Evolutionary conservation across 2,888 invertebrate genomes (phyloP).

Genomic region (Synergus itoensis): DNA sequence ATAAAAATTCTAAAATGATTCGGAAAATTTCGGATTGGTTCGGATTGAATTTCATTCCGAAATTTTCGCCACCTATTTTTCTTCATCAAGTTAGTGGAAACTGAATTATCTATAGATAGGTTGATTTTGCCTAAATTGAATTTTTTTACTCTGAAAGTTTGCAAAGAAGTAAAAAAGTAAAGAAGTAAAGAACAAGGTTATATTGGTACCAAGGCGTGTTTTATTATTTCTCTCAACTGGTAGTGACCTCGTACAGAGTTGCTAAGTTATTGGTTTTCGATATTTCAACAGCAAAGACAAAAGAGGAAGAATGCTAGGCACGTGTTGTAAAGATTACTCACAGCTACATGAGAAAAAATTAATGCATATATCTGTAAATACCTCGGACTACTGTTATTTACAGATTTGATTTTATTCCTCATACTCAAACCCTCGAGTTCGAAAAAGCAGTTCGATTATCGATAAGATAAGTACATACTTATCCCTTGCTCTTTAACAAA

Average conservation of each 20-base stretch:
- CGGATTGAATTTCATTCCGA: too few relatives aligned
- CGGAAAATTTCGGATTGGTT: too few relatives aligned
- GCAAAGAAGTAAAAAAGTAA: neutral
- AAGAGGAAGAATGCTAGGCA: slow-evolving; percentile 23
- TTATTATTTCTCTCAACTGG: slow-evolving; percentile 41
- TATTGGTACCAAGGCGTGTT: slow-evolving; percentile 30
- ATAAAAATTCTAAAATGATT: too few relatives aligned
- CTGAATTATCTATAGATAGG: too few relatives aligned
- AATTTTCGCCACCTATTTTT: too few relatives aligned
- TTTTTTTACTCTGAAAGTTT: neutral
- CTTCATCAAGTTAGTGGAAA: too few relatives aligned
- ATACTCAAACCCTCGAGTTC: neutral
- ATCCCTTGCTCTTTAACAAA: neutral
- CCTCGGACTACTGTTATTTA: neutral
- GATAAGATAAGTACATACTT: slow-evolving; percentile 9
- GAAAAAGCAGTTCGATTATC: neutral
- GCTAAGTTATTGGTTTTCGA: slow-evolving; percentile 59
- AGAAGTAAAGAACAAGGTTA: slow-evolving; percentile 1
- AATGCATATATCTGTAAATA: neutral
- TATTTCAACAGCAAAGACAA: slow-evolving; percentile 50
- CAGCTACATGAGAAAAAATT: neutral
- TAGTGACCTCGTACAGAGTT: slow-evolving; percentile 30
- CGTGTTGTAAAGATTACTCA: neutral
- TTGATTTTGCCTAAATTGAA: neutral
- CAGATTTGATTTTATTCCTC: neutral